These are phyloP conservation scores for Clarias fuscus DNA, from an alignment of 2,797 vertebrate genomes.

Conservation along the genomic window DNA sequence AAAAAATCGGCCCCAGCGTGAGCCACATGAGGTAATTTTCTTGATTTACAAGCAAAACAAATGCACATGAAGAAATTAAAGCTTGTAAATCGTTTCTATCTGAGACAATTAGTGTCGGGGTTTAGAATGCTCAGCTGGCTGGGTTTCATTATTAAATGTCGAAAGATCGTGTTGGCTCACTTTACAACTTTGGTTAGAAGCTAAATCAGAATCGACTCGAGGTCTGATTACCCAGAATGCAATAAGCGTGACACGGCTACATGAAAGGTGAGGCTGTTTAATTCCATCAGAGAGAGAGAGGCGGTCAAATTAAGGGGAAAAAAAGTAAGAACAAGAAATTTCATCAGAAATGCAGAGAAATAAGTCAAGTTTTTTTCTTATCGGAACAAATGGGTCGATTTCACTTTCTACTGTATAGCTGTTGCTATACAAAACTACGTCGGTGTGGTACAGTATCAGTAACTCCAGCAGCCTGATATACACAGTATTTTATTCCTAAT, in stretches of 20 bases:
- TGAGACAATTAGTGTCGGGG: not conserved
- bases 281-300: not conserved
- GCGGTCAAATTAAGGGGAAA: not conserved
- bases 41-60: not conserved
- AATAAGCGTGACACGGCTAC: not conserved
- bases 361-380: too few species aligned
- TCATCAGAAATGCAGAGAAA: not conserved
- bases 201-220: conserved; percentile 23
- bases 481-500: not conserved
- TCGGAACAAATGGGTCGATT: not conserved
- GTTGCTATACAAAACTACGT: too few species aligned
- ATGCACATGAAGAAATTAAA: conserved; percentile 5
- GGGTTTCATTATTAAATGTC: not conserved
- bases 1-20: not conserved
- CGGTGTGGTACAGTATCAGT: too few species aligned
- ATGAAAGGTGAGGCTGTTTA: not conserved
- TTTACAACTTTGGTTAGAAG: not conserved
- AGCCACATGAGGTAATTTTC: not conserved
- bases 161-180: not conserved
- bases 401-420: not conserved
- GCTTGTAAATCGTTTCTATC: not conserved
- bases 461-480: not conserved
- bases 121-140: not conserved
- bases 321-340: not conserved
- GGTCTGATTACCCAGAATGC: conserved; percentile 24